Evolutionary conservation across 2,113 vertebrate species (phyloP).

Genomic region (Lamprologus sp.): DNA sequence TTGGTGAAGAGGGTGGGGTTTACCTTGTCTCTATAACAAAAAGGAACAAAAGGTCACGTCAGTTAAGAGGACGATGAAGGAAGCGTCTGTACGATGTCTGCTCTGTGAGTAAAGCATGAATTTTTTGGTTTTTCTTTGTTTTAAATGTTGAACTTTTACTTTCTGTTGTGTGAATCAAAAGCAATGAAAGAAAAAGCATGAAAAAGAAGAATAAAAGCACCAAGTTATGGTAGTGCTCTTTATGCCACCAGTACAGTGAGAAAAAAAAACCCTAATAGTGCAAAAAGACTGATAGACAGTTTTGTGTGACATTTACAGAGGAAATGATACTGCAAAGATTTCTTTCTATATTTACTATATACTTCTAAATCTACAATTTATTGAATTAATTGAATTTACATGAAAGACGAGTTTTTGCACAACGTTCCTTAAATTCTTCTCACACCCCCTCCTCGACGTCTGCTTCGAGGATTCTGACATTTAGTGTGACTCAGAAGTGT

Average conservation of each 20-base stretch:
- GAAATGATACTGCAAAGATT: background rate
- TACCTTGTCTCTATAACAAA: background rate
- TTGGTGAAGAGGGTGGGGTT: background rate
- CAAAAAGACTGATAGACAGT: background rate
- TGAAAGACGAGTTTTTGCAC: background rate
- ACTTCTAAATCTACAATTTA: background rate
- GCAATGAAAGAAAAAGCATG: accelerated
- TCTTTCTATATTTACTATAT: accelerated
- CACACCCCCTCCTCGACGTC: background rate
- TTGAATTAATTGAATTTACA: background rate
- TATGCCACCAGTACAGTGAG: accelerated
- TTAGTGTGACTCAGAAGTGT: background rate
- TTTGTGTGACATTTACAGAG: accelerated
- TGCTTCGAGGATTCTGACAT: background rate
- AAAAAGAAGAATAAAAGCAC: background rate
- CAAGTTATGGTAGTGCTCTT: background rate
- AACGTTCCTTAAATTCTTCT: background rate
- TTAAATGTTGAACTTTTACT: background rate
- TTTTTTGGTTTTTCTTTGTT: background rate
- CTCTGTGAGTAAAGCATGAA: background rate
- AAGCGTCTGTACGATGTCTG: background rate
- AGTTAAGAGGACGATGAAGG: background rate
- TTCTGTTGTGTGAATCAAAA: background rate
- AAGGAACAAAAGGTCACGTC: background rate
- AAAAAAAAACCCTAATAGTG: background rate